phyloP scores from a whole-genome alignment of 2,797 vertebrate genomes.

The Esox masquinongy region DNA sequence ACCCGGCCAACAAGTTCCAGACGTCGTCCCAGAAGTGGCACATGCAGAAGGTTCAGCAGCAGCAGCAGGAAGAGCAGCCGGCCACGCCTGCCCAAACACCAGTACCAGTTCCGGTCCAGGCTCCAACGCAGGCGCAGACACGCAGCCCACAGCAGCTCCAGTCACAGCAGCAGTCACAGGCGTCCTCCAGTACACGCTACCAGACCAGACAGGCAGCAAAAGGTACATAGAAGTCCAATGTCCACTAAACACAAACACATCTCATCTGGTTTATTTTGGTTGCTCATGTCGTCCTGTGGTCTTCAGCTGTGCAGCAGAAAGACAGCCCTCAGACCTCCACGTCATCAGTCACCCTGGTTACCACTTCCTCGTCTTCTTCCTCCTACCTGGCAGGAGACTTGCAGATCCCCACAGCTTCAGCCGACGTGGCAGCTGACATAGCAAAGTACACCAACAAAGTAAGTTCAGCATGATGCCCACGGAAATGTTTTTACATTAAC shows the following conservation, averaged over 20 bases:
- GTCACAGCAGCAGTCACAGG: slow-evolving; percentile 68
- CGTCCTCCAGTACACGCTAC: slow-evolving; percentile 91
- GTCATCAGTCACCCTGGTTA: slow-evolving; percentile 81
- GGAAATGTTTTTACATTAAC: background rate
- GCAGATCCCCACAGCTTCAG: slow-evolving; percentile 90
- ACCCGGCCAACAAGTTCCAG: slow-evolving; percentile 91
- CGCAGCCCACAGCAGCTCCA: slow-evolving; percentile 36
- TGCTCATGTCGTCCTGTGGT: slow-evolving; percentile 17
- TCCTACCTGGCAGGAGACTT: slow-evolving; percentile 80
- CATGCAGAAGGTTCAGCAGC: slow-evolving; percentile 91
- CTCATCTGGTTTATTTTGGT: background rate
- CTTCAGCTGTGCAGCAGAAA: slow-evolving; percentile 87
- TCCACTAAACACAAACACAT: background rate
- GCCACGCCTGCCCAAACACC: slow-evolving; percentile 36
- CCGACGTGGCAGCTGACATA: slow-evolving; percentile 95
- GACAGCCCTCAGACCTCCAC: slow-evolving; percentile 85
- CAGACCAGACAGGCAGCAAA: slow-evolving; percentile 97
- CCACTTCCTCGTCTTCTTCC: slow-evolving; percentile 73
- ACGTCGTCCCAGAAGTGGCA: slow-evolving; percentile 97
- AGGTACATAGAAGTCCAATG: slow-evolving; percentile 72
- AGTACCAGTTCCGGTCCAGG: slow-evolving; percentile 32
- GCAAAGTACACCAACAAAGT: slow-evolving; percentile 98
- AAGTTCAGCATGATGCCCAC: slow-evolving; percentile 47
- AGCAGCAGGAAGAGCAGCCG: slow-evolving; percentile 79
- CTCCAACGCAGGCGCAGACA: slow-evolving; percentile 58